Evolutionary conservation across 2,113 vertebrate genomes (phyloP).

Genomic region (Cervus canadensis): DNA sequence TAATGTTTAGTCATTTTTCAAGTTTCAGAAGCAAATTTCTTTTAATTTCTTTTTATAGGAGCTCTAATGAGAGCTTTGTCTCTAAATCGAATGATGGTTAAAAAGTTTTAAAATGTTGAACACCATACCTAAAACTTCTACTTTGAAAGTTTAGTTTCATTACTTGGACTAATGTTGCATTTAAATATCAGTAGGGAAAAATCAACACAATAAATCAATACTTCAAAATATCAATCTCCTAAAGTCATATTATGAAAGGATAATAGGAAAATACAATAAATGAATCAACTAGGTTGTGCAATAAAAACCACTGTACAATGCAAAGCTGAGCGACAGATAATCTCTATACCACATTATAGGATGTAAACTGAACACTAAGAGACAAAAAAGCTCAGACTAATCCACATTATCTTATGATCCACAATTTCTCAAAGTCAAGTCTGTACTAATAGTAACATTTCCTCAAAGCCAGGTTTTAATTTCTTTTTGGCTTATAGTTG

Average conservation of each 20-base stretch:
- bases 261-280: background rate
- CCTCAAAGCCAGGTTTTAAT: background rate
- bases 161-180: background rate
- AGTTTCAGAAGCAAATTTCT: background rate
- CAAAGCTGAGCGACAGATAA: background rate
- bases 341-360: background rate
- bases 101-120: conserved; percentile 5
- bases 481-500: background rate
- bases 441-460: background rate
- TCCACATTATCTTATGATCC: background rate
- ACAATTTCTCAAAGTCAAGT: background rate
- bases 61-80: background rate
- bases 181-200: conserved; percentile 32
- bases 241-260: background rate
- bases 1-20: background rate
- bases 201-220: background rate
- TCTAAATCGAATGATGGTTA: background rate
- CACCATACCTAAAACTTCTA: background rate
- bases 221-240: background rate
- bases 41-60: background rate
- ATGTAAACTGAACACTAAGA: background rate
- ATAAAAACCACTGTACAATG: background rate
- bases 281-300: background rate
- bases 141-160: background rate
- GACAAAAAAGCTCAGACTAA: background rate